A percentile compares a stretch with the other conserved stretches of the same genome.
These are phyloP conservation scores for Leptinotarsa undecemlineata DNA, from an alignment of 1,140 invertebrate genomes.

Conservation along the genomic window DNA sequence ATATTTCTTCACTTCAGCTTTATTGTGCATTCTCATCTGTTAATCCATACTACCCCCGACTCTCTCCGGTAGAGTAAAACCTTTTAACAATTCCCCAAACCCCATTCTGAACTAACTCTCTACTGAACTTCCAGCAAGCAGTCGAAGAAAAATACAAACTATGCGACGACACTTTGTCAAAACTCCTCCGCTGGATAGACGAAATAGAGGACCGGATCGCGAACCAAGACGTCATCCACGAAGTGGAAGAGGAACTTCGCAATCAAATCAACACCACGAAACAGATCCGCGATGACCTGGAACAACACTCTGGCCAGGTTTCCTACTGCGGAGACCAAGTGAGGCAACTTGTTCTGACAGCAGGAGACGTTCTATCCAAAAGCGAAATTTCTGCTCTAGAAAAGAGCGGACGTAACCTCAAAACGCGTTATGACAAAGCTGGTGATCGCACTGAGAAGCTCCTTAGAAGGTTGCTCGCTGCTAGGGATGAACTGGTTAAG, in stretches of 20 bases:
- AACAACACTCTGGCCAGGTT: conserved; percentile 82
- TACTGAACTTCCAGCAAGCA: conserved; percentile 73
- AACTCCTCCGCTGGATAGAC: conserved; percentile 85
- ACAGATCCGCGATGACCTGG: conserved; percentile 90
- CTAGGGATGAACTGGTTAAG: conserved; percentile 86
- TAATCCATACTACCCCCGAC: no score
- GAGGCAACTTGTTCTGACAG: conserved; percentile 85
- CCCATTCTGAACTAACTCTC: not conserved
- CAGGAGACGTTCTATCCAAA: conserved; percentile 84
- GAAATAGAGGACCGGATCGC: conserved; percentile 86
- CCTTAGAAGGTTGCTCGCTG: conserved; percentile 73
- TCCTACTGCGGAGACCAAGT: conserved; percentile 89
- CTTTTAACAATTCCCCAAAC: not conserved
- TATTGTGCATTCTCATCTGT: no score
- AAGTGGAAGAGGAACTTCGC: conserved; percentile 83
- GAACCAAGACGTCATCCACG: conserved; percentile 84
- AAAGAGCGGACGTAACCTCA: conserved; percentile 79
- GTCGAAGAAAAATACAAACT: conserved; percentile 92
- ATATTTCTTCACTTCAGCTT: no score
- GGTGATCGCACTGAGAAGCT: conserved; percentile 78
- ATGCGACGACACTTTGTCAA: conserved; percentile 81
- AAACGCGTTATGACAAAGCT: conserved; percentile 81
- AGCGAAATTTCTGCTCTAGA: conserved; percentile 87
- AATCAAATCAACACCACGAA: conserved; percentile 89
- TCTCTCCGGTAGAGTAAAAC: no score